Conservation (phyloP, 2,797 vertebrate genomes). For the Brachymystax lenok region DNA sequence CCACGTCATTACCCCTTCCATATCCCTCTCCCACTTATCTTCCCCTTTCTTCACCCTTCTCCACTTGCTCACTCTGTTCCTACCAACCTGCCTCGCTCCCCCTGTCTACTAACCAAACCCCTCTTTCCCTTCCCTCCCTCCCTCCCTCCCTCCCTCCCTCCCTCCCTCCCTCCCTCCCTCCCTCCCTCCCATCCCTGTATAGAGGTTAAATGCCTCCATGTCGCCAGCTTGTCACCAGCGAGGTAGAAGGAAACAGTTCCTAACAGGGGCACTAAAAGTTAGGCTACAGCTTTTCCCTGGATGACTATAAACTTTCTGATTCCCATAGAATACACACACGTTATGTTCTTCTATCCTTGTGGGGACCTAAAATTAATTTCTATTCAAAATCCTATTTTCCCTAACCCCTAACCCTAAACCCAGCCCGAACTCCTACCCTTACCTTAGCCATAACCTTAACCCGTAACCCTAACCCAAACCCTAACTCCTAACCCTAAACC, state of each 20-base stretch:
- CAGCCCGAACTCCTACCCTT: background rate
- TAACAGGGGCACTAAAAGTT: constrained; percentile 32
- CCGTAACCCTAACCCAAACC: no score
- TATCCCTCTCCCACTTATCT: constrained; percentile 32
- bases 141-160: background rate
- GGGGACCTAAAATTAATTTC: no score
- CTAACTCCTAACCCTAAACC: no score
- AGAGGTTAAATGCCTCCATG: constrained; percentile 58
- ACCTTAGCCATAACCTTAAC: constrained; percentile 1
- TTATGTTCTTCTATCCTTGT: no score
- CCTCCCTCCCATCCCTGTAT: background rate
- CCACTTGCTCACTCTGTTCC: background rate
- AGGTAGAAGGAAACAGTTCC: constrained; percentile 52
- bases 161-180: constrained; percentile 24
- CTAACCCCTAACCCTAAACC: no score
- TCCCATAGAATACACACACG: background rate
- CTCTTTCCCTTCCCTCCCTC: background rate
- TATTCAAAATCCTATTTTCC: no score
- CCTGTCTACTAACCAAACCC: background rate
- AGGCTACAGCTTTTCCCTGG: constrained; percentile 19
- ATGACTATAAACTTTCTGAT: constrained; percentile 32
- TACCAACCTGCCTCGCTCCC: background rate
- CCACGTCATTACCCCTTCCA: constrained; percentile 23
- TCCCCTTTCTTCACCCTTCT: background rate
- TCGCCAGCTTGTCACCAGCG: constrained; percentile 53